Percentiles rank a stretch among this genome's conserved stretches.
These are phyloP conservation scores for Hyppa rectilinea DNA, from an alignment of 2,888 invertebrate genomes.

Conservation along the genomic window DNA sequence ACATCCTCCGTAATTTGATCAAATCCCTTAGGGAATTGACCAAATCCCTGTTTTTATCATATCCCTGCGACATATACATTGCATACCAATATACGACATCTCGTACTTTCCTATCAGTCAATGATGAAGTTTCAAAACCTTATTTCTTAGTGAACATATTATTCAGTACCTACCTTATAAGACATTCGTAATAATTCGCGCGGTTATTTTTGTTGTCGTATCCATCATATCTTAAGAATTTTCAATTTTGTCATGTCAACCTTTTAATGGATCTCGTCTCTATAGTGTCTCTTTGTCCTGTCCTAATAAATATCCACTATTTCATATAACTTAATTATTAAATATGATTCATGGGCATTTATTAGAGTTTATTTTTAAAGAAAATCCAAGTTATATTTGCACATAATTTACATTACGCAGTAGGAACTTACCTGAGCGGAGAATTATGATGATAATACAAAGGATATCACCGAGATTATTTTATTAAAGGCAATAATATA, in stretches of 20 bases:
- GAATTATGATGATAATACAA: conserved; percentile 15
- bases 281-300: conserved; percentile 36
- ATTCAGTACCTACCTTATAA: too few species aligned
- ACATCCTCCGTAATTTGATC: too few species aligned
- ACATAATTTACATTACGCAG: background rate
- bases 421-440: background rate
- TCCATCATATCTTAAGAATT: too few species aligned
- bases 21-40: too few species aligned
- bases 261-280: background rate
- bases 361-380: conserved; percentile 18
- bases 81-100: too few species aligned
- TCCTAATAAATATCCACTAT: conserved; percentile 30
- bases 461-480: conserved; percentile 46
- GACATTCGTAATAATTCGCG: too few species aligned
- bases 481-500: conserved; percentile 45
- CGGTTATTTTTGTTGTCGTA: too few species aligned
- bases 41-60: too few species aligned
- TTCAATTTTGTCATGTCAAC: background rate
- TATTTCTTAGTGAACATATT: background rate
- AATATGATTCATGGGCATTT: conserved; percentile 12
- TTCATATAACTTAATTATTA: conserved; percentile 8
- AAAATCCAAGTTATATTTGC: conserved; percentile 1
- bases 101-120: background rate
- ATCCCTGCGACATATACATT: too few species aligned
- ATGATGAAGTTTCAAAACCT: too few species aligned